Conservation (phyloP, 2,888 invertebrate species). For the Hoplodrina blanda region DNA sequence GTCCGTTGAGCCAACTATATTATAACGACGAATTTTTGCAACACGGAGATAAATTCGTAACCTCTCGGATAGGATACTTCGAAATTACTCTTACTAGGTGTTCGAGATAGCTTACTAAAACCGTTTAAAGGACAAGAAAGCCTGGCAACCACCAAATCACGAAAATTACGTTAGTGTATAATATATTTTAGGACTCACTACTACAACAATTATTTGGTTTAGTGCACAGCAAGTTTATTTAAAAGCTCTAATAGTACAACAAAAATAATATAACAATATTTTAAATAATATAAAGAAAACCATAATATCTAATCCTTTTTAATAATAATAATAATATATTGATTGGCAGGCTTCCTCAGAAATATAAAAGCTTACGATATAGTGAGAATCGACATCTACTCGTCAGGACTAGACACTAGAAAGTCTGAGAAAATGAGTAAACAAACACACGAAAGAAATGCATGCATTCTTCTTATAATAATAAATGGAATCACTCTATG, state of each 20-base stretch:
- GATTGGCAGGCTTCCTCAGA: conserved; percentile 82
- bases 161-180: conserved; percentile 63
- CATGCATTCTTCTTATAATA: conserved; percentile 88
- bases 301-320: conserved; percentile 63
- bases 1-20: conserved; percentile 39
- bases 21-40: conserved; percentile 41
- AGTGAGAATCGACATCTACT: conserved; percentile 87
- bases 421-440: conserved; percentile 87
- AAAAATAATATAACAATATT: conserved; percentile 63
- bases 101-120: conserved; percentile 60
- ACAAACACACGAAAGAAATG: conserved; percentile 89
- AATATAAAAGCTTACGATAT: conserved; percentile 83
- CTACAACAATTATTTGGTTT: conserved; percentile 86
- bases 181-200: conserved; percentile 69
- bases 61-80: conserved; percentile 21
- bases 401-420: conserved; percentile 88
- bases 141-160: conserved; percentile 75
- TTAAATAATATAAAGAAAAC: conserved; percentile 60
- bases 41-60: conserved; percentile 28
- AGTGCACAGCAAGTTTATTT: conserved; percentile 82
- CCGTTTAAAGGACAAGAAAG: conserved; percentile 76
- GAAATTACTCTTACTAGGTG: conserved; percentile 30
- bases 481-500: conserved; percentile 90
- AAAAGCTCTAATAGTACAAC: conserved; percentile 74
- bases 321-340: conserved; percentile 53